Conservation (phyloP, 2,888 invertebrate species). For the Pristionchus arcanus region DNA sequence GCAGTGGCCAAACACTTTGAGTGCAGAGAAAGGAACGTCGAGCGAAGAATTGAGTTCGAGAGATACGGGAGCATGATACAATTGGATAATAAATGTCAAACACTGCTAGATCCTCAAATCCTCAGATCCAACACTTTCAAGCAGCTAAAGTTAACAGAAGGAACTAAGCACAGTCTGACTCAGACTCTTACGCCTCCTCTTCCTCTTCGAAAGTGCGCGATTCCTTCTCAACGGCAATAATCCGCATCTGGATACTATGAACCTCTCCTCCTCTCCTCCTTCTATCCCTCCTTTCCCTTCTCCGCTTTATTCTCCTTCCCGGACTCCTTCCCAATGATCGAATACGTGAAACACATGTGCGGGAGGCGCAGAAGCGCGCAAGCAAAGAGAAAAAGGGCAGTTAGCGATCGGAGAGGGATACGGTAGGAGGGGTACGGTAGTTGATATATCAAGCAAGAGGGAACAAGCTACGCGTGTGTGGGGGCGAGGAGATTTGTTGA, state of each 20-base stretch:
- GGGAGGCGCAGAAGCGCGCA: neutral
- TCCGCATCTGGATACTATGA: conserved; percentile 49
- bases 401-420: neutral
- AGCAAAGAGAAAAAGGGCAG: neutral
- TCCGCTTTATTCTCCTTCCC: conserved; percentile 40
- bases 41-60: neutral
- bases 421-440: conserved; percentile 13
- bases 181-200: neutral
- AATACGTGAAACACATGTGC: conserved; percentile 49
- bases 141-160: neutral
- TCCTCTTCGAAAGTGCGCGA: neutral
- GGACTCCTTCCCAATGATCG: conserved; percentile 50
- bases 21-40: neutral
- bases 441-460: conserved; percentile 15
- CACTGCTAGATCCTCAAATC: neutral
- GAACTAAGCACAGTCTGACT: neutral
- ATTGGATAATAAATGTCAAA: no score
- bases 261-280: neutral
- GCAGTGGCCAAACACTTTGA: neutral
- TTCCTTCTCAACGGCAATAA: conserved; percentile 42
- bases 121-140: neutral
- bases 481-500: conserved; percentile 31
- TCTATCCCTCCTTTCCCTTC: neutral
- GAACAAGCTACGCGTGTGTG: neutral
- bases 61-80: no score